These are phyloP conservation scores for Zosterops lateralis DNA, from an alignment of 2,113 vertebrate species.

Conservation along the genomic window DNA sequence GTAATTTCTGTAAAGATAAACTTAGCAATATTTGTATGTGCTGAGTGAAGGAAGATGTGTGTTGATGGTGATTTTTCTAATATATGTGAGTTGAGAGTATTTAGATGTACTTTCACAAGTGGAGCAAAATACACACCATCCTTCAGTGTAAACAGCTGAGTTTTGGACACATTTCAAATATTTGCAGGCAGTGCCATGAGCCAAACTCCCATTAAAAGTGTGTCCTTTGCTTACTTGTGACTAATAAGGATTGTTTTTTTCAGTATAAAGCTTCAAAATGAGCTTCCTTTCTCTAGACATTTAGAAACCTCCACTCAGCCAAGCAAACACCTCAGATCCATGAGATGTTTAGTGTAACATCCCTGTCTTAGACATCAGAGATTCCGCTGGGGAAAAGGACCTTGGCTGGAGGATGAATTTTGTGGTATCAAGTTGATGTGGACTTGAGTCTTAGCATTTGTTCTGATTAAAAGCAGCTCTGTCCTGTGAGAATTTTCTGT, in stretches of 20 bases:
- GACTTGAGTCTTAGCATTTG: not conserved
- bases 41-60: not conserved
- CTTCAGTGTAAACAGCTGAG: not conserved
- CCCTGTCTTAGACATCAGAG: not conserved
- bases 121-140: not conserved
- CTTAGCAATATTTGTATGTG: not conserved
- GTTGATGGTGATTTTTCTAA: not conserved
- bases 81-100: accelerated
- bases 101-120: not conserved
- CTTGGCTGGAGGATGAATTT: not conserved
- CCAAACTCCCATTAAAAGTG: not conserved
- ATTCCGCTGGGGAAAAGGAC: not conserved
- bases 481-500: not conserved
- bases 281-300: not conserved
- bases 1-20: not conserved
- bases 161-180: not conserved
- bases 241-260: not conserved
- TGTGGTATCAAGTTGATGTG: not conserved
- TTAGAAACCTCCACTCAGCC: not conserved
- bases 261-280: not conserved
- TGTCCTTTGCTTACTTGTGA: not conserved
- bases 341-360: not conserved
- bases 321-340: not conserved
- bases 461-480: not conserved
- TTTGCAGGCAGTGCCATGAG: not conserved